These are phyloP conservation scores for Tenualosa ilisha DNA, from an alignment of 2,797 vertebrate genomes.

Conservation along the genomic window DNA sequence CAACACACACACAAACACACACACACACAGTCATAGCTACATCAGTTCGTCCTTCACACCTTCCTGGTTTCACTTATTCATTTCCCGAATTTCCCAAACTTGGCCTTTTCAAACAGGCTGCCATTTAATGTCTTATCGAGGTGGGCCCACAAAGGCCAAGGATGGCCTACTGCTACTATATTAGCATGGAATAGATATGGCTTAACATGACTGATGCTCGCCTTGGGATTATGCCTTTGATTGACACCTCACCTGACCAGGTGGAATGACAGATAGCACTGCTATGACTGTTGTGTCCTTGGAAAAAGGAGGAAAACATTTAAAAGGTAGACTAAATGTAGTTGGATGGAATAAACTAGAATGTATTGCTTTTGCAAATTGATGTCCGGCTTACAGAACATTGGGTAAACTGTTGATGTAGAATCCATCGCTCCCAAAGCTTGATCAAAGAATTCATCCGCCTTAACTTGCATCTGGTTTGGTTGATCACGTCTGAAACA, in stretches of 20 bases:
- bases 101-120: slow-evolving; percentile 48
- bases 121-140: slow-evolving; percentile 59
- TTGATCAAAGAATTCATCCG: neutral
- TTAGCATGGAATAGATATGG: slow-evolving; percentile 54
- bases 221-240: slow-evolving; percentile 53
- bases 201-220: slow-evolving; percentile 53
- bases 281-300: slow-evolving; percentile 31
- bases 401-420: slow-evolving; percentile 14
- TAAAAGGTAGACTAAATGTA: neutral
- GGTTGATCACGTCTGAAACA: neutral
- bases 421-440: slow-evolving; percentile 6
- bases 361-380: slow-evolving; percentile 19
- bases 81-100: slow-evolving; percentile 50
- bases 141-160: slow-evolving; percentile 55
- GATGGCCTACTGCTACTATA: slow-evolving; percentile 48
- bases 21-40: slow-evolving; percentile 30
- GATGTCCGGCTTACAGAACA: slow-evolving; percentile 4
- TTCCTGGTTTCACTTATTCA: slow-evolving; percentile 56
- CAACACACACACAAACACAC: neutral
- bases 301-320: slow-evolving; percentile 30
- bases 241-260: slow-evolving; percentile 59
- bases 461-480: slow-evolving; percentile 6
- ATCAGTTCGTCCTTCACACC: slow-evolving; percentile 52
- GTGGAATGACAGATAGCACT: slow-evolving; percentile 52
- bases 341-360: neutral